Conservation (phyloP, 2,113 vertebrate genomes). For the Chaenocephalus aceratus region DNA sequence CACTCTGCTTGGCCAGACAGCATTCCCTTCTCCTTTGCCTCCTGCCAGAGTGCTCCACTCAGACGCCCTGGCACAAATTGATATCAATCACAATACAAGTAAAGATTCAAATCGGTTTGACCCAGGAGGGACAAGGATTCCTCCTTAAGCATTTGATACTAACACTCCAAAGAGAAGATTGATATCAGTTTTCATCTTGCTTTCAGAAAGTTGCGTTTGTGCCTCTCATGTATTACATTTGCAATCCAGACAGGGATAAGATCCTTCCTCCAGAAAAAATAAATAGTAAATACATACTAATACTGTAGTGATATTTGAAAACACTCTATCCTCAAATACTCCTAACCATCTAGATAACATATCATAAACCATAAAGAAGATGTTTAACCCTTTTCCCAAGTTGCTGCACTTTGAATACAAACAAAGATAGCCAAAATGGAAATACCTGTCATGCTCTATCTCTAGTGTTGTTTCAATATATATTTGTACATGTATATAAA, state of each 20-base stretch:
- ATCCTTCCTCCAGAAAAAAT: neutral
- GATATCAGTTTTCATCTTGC: neutral
- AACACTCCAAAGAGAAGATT: neutral
- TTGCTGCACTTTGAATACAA: neutral
- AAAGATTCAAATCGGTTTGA: constrained; percentile 33
- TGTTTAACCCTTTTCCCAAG: neutral
- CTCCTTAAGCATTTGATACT: neutral
- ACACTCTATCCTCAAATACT: neutral
- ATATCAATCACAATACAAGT: constrained; percentile 34
- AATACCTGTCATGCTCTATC: neutral
- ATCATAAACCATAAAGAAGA: neutral
- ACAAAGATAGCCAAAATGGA: constrained; percentile 3
- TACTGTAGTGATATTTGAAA: constrained; percentile 5
- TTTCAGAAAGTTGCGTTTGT: neutral
- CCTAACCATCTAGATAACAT: neutral
- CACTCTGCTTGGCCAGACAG: constrained; percentile 26
- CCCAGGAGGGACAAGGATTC: neutral
- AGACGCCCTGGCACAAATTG: neutral
- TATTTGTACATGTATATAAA: no score
- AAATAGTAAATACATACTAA: neutral
- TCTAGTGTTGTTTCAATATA: no score
- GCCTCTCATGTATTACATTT: neutral
- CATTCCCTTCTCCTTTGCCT: constrained; percentile 3
- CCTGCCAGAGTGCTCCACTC: constrained; percentile 4
- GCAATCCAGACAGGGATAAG: neutral